phyloP scores from a whole-genome alignment of 2,797 vertebrate genomes.

The Varecia variegata region DNA sequence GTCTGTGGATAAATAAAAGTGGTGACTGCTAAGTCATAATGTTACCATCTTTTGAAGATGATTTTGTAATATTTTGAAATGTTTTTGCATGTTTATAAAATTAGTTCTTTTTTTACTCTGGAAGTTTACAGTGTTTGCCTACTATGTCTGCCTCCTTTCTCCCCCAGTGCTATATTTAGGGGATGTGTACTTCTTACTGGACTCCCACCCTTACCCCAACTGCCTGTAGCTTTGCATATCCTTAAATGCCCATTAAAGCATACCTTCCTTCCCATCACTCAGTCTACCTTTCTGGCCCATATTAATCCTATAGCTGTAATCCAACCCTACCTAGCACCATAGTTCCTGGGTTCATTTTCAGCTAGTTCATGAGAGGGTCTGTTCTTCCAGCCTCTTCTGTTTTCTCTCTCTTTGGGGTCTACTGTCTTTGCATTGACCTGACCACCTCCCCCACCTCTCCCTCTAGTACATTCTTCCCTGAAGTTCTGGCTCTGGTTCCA shows the following conservation, averaged over 20 bases:
- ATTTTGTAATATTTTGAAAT: neutral
- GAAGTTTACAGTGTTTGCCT: neutral
- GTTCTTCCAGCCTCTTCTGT: neutral
- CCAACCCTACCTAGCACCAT: neutral
- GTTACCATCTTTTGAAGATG: neutral
- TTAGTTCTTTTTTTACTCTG: neutral
- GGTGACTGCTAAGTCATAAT: neutral
- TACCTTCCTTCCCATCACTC: neutral
- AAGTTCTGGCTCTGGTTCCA: neutral
- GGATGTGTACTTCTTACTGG: neutral
- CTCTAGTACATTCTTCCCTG: neutral
- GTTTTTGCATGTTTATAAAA: neutral
- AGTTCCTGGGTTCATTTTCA: neutral
- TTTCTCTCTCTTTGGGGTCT: neutral
- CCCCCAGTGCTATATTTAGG: too few species aligned
- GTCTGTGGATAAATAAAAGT: neutral
- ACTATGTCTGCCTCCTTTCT: neutral
- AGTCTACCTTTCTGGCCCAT: neutral
- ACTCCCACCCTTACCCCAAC: neutral
- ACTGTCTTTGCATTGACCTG: neutral
- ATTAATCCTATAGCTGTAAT: neutral
- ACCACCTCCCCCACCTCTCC: neutral
- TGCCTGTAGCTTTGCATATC: neutral
- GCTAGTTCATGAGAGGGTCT: neutral
- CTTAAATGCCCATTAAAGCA: rapidly evolving